Evolutionary conservation across 2,888 invertebrate genomes (phyloP), one percentile per base, ranked within the genome.

Genomic region (Trissoscelio sp.): DNA sequence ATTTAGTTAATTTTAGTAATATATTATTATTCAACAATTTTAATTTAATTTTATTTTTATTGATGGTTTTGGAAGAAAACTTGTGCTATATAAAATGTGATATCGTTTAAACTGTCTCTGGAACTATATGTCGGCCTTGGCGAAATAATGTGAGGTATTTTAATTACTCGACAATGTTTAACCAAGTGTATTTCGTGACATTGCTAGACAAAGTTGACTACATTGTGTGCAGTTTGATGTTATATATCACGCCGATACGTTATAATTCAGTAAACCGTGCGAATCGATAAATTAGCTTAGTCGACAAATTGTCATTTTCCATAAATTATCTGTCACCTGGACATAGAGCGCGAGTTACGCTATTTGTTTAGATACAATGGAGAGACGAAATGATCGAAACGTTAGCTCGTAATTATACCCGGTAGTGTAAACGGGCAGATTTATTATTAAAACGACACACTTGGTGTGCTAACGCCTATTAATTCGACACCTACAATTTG

Each of bases 281-380:
- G 51, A 79, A 66, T 74, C 73, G 34, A 73, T 79, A 79, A 73
- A 79, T 79, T 58, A 73, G 60, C 24, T 58, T 44, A 51, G 42
- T 73, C 79, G 79, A 79, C 79, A 79, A 79, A 79, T 79, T 73
- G 79, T 73, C 79, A 73, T 79, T 79, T 73, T 79, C 72, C 73
- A 79, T 73, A 73, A 79, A 79, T 79, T 79, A 73, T 53, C 53
- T 16, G 44, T 51, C 57, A 72, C 6, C 24, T 31, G 58, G 31
- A 22, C 31, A 28, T n/a, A 55, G 31, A 16, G 57, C 11, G 57
- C 20, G 44, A 66, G 48, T 60, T 18, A 58, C 18, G 57, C 0
- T 72, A 72, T 72, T 79, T 72, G 72, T 79, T 42, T 51, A 62
- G 48, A 46, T 51, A 37, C 16, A 39, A 69, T 39, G 62, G 53